phyloP scores from a whole-genome alignment of 2,113 vertebrate genomes.

The Hyla sarda region DNA sequence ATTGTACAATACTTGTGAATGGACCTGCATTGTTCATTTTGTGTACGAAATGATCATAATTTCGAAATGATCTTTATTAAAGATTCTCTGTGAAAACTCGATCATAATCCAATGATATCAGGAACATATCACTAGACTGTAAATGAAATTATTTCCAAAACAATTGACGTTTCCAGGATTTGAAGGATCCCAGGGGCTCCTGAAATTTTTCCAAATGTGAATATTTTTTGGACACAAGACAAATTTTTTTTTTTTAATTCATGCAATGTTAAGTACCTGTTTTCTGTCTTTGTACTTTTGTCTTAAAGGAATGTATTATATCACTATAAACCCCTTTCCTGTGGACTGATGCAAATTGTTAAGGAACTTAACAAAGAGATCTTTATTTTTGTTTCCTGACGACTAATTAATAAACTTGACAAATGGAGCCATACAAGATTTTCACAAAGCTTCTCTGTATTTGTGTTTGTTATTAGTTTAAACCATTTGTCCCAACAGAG shows the following conservation, averaged over 20 bases:
- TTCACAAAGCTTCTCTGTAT: constrained; percentile 35
- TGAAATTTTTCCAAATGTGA: constrained; percentile 74
- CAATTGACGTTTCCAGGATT: constrained; percentile 73
- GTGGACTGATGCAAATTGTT: constrained; percentile 54
- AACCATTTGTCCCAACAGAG: constrained; percentile 29
- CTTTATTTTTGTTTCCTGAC: constrained; percentile 50
- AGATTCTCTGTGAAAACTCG: not conserved
- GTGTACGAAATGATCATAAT: not conserved
- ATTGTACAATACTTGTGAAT: not conserved
- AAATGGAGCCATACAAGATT: constrained; percentile 48
- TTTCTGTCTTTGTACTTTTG: constrained; percentile 50
- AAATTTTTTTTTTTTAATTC: constrained; percentile 33
- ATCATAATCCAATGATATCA: constrained; percentile 67
- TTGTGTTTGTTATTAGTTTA: constrained; percentile 50
- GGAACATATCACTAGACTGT: constrained; percentile 76
- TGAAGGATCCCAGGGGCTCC: constrained; percentile 77
- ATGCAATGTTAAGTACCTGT: constrained; percentile 48
- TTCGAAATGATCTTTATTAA: not conserved
- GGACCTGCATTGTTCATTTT: not conserved
- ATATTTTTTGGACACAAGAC: constrained; percentile 44
- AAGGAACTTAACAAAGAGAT: constrained; percentile 45
- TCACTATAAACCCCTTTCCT: constrained; percentile 23
- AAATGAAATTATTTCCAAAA: constrained; percentile 78
- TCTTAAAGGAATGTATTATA: constrained; percentile 37
- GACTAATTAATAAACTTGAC: constrained; percentile 57